Conservation (phyloP, 2,888 invertebrate genomes). For the Theristus sp. region DNA sequence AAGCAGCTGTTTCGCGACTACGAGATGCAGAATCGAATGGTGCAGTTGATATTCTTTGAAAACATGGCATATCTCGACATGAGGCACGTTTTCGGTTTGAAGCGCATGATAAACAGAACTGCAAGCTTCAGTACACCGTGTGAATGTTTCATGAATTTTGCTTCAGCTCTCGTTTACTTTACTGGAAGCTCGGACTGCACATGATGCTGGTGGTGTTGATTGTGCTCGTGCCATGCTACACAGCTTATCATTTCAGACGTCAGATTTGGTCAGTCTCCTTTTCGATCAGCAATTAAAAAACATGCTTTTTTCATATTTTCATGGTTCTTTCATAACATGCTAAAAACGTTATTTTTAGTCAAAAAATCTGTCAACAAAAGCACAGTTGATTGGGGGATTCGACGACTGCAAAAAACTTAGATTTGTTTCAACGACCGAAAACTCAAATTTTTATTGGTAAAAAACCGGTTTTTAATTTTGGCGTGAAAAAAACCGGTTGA, state of each 20-base stretch:
- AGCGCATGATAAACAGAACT: background rate
- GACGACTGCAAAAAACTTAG: too few relatives aligned
- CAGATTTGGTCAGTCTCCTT: constrained; percentile 31
- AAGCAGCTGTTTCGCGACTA: constrained; percentile 90
- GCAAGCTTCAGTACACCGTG: background rate
- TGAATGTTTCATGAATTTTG: too few relatives aligned
- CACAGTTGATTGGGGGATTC: constrained; percentile 73
- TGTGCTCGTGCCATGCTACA: constrained; percentile 84
- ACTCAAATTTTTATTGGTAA: too few relatives aligned
- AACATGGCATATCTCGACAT: constrained; percentile 79
- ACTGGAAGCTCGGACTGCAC: constrained; percentile 84
- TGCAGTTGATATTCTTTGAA: constrained; percentile 93
- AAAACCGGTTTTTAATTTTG: too few relatives aligned
- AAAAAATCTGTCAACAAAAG: constrained; percentile 47
- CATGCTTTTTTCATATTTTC: too few relatives aligned
- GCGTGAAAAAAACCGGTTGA: too few relatives aligned
- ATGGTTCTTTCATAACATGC: too few relatives aligned
- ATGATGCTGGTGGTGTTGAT: constrained; percentile 79
- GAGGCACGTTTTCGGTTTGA: constrained; percentile 42
- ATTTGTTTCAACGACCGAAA: too few relatives aligned
- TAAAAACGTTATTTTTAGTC: background rate
- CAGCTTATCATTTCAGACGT: constrained; percentile 70
- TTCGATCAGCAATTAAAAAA: background rate
- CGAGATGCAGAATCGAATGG: constrained; percentile 67
- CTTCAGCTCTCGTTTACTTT: constrained; percentile 67